A percentile compares a stretch with the other conserved stretches of the same genome.
Evolutionary conservation across 2,888 invertebrate species (phyloP).

Genomic region (Lordiphosa andalusiaca): DNA sequence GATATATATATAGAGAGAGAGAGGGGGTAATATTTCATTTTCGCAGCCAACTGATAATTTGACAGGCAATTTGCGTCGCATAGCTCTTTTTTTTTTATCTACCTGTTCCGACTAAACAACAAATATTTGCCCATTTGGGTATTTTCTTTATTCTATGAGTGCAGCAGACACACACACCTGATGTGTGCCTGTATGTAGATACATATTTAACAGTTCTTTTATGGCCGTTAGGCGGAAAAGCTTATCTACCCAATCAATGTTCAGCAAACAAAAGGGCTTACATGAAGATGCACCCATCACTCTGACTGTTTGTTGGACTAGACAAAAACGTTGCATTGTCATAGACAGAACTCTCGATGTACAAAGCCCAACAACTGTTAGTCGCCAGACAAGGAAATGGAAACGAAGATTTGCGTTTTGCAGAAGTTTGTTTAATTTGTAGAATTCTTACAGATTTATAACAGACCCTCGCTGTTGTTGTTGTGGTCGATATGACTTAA

Average conservation of each 20-base stretch:
- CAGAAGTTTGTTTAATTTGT: too few species aligned
- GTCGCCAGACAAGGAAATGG: too few species aligned
- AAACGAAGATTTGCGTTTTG: too few species aligned
- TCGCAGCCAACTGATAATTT: neutral
- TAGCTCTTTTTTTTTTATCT: constrained; percentile 11
- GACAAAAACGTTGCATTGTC: neutral
- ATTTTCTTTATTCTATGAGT: constrained; percentile 4
- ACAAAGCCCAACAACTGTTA: too few species aligned
- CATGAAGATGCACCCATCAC: too few species aligned
- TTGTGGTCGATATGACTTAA: too few species aligned
- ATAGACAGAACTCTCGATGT: neutral
- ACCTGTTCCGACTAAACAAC: neutral
- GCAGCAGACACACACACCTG: constrained; percentile 20
- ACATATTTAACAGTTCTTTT: constrained; percentile 25
- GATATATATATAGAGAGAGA: too few species aligned
- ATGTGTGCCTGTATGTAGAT: neutral
- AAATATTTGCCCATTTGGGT: constrained; percentile 13
- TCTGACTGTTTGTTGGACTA: too few species aligned
- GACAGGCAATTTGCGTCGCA: constrained; percentile 22
- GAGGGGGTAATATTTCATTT: constrained; percentile 5
- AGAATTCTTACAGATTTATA: too few species aligned
- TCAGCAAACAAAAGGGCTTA: constrained; percentile 12
- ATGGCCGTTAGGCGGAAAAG: constrained; percentile 29
- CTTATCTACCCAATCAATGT: constrained; percentile 18
- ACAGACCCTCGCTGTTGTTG: too few species aligned